Conservation (phyloP, 1,140 invertebrate genomes). For the Belonocnema kinseyi region DNA sequence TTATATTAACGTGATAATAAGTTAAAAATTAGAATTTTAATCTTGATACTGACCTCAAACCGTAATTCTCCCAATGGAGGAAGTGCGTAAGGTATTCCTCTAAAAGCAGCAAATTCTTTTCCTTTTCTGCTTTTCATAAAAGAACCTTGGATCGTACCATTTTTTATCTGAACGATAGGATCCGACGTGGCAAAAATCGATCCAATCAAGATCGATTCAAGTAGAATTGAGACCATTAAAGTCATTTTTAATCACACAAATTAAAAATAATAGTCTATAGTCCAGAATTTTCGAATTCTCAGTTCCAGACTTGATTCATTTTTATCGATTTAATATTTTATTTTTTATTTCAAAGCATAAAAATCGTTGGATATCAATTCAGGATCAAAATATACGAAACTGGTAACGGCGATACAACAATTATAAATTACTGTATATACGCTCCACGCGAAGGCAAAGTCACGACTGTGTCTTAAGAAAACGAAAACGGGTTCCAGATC, state of each 20-base stretch:
- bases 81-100: constrained; percentile 78
- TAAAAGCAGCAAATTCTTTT: constrained; percentile 73
- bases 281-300: too few species aligned
- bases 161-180: constrained; percentile 59
- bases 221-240: background rate
- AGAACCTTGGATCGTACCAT: constrained; percentile 68
- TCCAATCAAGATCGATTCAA: constrained; percentile 30
- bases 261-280: background rate
- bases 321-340: constrained; percentile 29
- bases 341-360: background rate
- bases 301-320: background rate
- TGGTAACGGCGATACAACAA: background rate
- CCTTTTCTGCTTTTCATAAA: constrained; percentile 63
- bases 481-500: constrained; percentile 44
- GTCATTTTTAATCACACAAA: constrained; percentile 1
- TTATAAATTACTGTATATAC: background rate
- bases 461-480: constrained; percentile 51
- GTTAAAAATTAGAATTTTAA: constrained; percentile 26
- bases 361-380: constrained; percentile 43
- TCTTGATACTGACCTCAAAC: constrained; percentile 72
- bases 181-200: constrained; percentile 19
- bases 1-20: background rate
- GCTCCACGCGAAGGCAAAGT: constrained; percentile 51
- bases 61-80: constrained; percentile 76
- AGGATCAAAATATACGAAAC: background rate